Conservation (phyloP, 2,888 invertebrate genomes). For the Apocheima hispidaria region DNA sequence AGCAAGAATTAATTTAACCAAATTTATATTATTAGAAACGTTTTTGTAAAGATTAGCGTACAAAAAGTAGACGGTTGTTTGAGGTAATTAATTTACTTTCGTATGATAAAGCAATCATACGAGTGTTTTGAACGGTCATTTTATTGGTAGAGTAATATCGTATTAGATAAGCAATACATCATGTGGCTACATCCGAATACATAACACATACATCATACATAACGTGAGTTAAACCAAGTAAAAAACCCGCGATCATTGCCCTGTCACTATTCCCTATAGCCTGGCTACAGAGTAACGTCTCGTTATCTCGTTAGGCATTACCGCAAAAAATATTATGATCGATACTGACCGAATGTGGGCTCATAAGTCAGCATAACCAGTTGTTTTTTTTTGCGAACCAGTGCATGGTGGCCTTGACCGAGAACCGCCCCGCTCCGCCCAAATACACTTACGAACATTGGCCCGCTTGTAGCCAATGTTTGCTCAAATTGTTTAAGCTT, state of each 20-base stretch:
- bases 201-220: too few relatives aligned
- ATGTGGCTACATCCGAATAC: conserved; percentile 6
- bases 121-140: background rate
- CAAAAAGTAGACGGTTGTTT: background rate
- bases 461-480: conserved; percentile 54
- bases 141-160: conserved; percentile 7
- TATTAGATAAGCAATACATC: conserved; percentile 4
- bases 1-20: background rate
- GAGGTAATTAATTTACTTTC: background rate
- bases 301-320: conserved; percentile 26
- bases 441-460: conserved; percentile 56
- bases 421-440: conserved; percentile 59
- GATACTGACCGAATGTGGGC: conserved; percentile 65
- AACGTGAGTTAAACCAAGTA: conserved; percentile 15
- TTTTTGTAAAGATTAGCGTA: conserved; percentile 3
- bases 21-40: background rate
- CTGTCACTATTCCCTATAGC: conserved; percentile 19
- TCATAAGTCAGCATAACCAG: conserved; percentile 71
- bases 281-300: conserved; percentile 18
- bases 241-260: conserved; percentile 47
- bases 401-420: conserved; percentile 82
- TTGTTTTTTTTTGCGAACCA: conserved; percentile 76
- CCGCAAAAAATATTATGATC: conserved; percentile 52
- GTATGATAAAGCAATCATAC: conserved; percentile 4
- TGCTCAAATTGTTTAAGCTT: conserved; percentile 15